A percentile compares a stretch with the other conserved stretches of the same genome.
These are phyloP conservation scores for Stylophora pistillata DNA, from an alignment of 64 coral and sea anemone species.

Conservation along the genomic window DNA sequence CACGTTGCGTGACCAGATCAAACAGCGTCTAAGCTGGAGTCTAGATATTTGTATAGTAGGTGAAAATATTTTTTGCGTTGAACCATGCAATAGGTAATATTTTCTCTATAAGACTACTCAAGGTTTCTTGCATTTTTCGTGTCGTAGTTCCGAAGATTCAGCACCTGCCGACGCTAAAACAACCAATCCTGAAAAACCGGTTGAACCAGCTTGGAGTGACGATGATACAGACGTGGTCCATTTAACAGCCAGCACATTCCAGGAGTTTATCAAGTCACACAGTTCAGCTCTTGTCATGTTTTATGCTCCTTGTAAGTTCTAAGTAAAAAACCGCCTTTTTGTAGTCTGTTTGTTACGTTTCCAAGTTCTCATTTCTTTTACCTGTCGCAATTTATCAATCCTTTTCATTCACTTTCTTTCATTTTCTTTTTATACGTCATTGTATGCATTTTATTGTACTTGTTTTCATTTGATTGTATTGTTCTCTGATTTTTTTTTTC, in stretches of 20 bases:
- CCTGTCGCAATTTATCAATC: not conserved
- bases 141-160: constrained; percentile 11
- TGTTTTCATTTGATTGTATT: not conserved
- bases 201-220: constrained; percentile 66
- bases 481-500: not conserved
- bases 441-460: not conserved
- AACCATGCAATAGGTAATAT: too few species aligned
- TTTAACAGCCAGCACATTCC: constrained; percentile 59
- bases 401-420: not conserved
- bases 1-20: too few species aligned
- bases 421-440: not conserved
- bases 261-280: constrained; percentile 59
- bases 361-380: not conserved
- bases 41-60: too few species aligned
- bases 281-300: constrained; percentile 80
- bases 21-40: too few species aligned
- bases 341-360: not conserved
- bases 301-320: constrained; percentile 88
- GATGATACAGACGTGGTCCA: constrained; percentile 63
- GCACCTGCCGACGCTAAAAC: constrained; percentile 31
- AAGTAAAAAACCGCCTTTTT: not conserved
- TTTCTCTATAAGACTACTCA: too few species aligned
- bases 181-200: constrained; percentile 51
- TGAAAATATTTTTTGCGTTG: too few species aligned
- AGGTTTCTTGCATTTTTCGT: not conserved